Percentiles rank a stretch among this genome's conserved stretches.
Evolutionary conservation across 2,888 invertebrate genomes (phyloP).

Genomic region (Cheilosia pagana): DNA sequence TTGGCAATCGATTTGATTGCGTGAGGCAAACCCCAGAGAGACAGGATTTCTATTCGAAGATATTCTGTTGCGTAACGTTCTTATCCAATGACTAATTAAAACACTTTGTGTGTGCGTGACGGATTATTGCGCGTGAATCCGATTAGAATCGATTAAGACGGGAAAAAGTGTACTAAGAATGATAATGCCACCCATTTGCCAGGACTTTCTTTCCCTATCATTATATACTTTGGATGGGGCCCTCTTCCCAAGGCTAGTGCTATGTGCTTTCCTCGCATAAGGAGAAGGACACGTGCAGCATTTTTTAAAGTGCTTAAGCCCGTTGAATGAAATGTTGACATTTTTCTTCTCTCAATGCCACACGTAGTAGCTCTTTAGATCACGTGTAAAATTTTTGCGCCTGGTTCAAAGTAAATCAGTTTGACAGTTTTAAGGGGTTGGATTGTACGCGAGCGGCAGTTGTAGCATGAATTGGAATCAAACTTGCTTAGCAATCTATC

Average conservation of each 20-base stretch:
- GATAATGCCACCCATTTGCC: background rate
- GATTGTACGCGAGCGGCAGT: too few relatives aligned
- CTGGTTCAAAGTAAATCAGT: too few relatives aligned
- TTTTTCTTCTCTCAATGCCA: too few relatives aligned
- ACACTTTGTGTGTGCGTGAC: conserved; percentile 28
- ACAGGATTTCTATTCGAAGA: background rate
- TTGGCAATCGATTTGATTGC: background rate
- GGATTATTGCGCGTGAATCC: conserved; percentile 4
- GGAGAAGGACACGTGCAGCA: conserved; percentile 32
- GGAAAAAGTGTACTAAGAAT: background rate
- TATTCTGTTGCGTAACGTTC: background rate
- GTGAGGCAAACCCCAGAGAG: background rate
- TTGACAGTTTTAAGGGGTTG: too few relatives aligned
- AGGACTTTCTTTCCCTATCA: background rate
- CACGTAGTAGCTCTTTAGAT: too few relatives aligned
- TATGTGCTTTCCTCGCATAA: background rate
- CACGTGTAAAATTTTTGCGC: too few relatives aligned
- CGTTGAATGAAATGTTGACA: too few relatives aligned
- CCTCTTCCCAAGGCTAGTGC: background rate
- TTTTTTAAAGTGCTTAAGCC: background rate
- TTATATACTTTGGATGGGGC: background rate
- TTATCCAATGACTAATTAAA: background rate
- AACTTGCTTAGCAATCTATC: too few relatives aligned
- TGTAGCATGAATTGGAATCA: too few relatives aligned
- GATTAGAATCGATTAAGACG: background rate